These are phyloP conservation scores for Drosophila testacea DNA, from an alignment of 2,888 invertebrate species.

Conservation along the genomic window DNA sequence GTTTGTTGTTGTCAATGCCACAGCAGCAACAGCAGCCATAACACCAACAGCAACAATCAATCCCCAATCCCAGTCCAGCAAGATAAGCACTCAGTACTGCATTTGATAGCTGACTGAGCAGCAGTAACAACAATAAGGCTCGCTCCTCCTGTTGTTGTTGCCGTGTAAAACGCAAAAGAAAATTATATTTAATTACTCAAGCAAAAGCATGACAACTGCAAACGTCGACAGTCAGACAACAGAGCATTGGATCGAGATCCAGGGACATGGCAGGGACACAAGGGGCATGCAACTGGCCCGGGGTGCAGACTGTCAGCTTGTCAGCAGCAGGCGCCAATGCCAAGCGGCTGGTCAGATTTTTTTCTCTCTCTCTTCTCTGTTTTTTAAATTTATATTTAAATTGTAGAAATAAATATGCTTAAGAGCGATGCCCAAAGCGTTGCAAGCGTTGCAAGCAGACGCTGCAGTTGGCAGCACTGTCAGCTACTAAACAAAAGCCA, in stretches of 20 bases:
- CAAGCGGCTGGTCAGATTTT: slow-evolving; percentile 51
- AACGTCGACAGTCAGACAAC: slow-evolving; percentile 58
- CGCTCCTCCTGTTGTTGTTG: slow-evolving; percentile 33
- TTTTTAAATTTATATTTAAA: slow-evolving; percentile 71
- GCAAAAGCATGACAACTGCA: slow-evolving; percentile 82
- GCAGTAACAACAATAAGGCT: slow-evolving; percentile 16
- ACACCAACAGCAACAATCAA: slow-evolving; percentile 35
- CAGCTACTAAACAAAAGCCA: slow-evolving; percentile 69
- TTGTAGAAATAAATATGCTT: slow-evolving; percentile 58
- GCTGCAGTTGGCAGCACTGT: slow-evolving; percentile 68
- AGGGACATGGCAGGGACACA: background rate
- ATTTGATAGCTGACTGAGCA: slow-evolving; percentile 66
- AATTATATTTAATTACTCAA: slow-evolving; percentile 84
- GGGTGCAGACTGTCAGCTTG: slow-evolving; percentile 67
- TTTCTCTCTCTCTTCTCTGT: slow-evolving; percentile 1
- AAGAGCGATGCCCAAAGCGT: slow-evolving; percentile 6
- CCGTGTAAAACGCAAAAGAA: slow-evolving; percentile 74
- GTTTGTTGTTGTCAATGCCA: slow-evolving; percentile 27
- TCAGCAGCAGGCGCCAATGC: slow-evolving; percentile 68
- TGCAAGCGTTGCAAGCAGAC: slow-evolving; percentile 22
- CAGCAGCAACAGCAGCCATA: slow-evolving; percentile 30
- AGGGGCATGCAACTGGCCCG: slow-evolving; percentile 8
- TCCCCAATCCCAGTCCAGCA: slow-evolving; percentile 6
- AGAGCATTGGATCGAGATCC: background rate
- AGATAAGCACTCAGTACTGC: slow-evolving; percentile 26